Conservation (phyloP, 2,888 invertebrate species). For the Eupithecia insigniata region DNA sequence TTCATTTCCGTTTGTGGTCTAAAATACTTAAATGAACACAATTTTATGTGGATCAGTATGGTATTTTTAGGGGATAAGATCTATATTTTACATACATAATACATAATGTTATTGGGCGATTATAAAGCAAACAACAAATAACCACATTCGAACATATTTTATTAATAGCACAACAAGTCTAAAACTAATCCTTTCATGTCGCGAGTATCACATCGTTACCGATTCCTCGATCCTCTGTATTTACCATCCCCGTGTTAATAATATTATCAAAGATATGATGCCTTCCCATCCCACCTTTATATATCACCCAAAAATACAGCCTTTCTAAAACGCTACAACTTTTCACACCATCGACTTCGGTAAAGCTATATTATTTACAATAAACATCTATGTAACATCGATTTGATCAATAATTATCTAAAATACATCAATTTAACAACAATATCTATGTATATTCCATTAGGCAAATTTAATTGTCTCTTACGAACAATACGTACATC, state of each 20-base stretch:
- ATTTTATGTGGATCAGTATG: not conserved
- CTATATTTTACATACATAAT: not conserved
- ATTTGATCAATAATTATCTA: constrained; percentile 83
- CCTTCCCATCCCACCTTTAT: constrained; percentile 71
- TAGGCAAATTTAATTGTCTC: constrained; percentile 74
- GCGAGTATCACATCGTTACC: constrained; percentile 79
- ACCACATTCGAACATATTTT: constrained; percentile 81
- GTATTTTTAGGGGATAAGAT: not conserved
- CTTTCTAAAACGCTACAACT: constrained; percentile 79
- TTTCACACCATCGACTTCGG: constrained; percentile 68
- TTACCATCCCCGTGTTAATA: constrained; percentile 53
- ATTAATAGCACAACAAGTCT: constrained; percentile 84
- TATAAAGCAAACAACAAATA: constrained; percentile 53
- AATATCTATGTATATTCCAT: constrained; percentile 73
- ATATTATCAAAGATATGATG: constrained; percentile 79
- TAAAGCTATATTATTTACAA: constrained; percentile 77
- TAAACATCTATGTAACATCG: constrained; percentile 84
- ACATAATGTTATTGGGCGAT: not conserved
- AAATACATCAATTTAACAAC: constrained; percentile 84
- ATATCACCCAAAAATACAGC: constrained; percentile 84
- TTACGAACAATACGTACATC: constrained; percentile 69
- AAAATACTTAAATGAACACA: not conserved
- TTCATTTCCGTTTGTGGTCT: not conserved
- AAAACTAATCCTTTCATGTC: constrained; percentile 70
- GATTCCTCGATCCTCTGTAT: constrained; percentile 51